These are phyloP conservation scores for Magallana ariakensis DNA, from an alignment of 1,140 invertebrate genomes.

Conservation along the genomic window DNA sequence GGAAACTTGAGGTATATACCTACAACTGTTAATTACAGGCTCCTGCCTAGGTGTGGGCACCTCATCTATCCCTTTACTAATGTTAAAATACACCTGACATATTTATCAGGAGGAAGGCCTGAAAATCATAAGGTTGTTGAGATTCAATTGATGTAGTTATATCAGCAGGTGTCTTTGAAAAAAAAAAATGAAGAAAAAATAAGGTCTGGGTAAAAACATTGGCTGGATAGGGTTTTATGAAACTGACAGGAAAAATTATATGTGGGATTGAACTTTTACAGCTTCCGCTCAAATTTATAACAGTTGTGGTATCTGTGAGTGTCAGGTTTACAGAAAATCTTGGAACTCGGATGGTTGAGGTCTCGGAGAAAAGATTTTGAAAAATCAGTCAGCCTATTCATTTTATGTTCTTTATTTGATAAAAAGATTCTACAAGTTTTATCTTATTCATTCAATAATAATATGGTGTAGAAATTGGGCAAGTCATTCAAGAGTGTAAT, in stretches of 20 bases:
- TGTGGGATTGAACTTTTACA: neutral
- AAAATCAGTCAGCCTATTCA: neutral
- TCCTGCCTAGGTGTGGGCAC: slow-evolving; percentile 21
- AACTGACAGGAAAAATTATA: neutral
- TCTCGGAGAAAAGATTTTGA: neutral
- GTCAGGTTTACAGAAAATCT: neutral
- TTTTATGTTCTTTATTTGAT: neutral
- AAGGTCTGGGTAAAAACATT: neutral
- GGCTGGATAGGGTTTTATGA: neutral
- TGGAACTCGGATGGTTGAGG: neutral
- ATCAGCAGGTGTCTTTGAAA: slow-evolving; percentile 13
- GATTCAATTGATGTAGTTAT: slow-evolving; percentile 1
- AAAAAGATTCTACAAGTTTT: too few relatives aligned
- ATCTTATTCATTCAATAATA: too few relatives aligned
- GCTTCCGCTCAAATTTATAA: neutral
- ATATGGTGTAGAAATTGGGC: too few relatives aligned
- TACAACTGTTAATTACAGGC: slow-evolving; percentile 29
- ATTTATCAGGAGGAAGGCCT: slow-evolving; percentile 16
- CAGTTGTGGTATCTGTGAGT: neutral
- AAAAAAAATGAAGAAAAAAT: neutral
- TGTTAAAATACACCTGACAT: slow-evolving; percentile 25
- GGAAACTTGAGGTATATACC: neutral
- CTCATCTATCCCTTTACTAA: slow-evolving; percentile 6
- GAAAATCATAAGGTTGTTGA: neutral
- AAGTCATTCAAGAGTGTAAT: too few relatives aligned